These are phyloP conservation scores for Pardalotus punctatus DNA, from an alignment of 2,113 vertebrate species.

Conservation along the genomic window DNA sequence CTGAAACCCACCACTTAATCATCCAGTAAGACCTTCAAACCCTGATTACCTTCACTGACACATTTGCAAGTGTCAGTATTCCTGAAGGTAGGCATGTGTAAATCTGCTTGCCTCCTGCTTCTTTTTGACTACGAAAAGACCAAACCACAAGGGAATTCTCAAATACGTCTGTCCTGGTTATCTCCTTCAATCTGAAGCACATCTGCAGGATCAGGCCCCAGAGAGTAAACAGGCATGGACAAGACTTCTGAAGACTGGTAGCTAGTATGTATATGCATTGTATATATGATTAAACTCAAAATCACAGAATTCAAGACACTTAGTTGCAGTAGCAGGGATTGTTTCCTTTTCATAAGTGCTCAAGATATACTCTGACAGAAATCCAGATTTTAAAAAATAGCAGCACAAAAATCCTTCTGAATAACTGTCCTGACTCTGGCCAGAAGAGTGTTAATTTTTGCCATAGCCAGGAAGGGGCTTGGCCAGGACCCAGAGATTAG, in stretches of 20 bases:
- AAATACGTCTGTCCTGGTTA: background rate
- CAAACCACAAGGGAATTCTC: background rate
- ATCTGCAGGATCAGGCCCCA: background rate
- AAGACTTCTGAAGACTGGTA: background rate
- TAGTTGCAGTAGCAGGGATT: background rate
- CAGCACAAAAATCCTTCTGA: background rate
- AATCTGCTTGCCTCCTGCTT: background rate
- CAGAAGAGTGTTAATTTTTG: background rate
- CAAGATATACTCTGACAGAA: background rate
- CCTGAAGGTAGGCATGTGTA: background rate
- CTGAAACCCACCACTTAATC: background rate
- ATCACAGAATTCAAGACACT: background rate
- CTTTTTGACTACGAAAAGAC: background rate
- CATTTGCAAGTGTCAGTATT: background rate
- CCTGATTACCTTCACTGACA: background rate
- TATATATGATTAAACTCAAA: background rate
- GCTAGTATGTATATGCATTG: background rate
- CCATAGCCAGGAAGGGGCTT: background rate
- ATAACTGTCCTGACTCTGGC: background rate
- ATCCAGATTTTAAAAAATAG: background rate
- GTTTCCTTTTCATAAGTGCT: background rate
- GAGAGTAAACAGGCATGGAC: background rate
- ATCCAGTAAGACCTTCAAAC: background rate
- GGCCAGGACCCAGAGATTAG: background rate
- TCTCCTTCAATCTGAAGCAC: background rate